phyloP scores from a whole-genome alignment of 2,888 invertebrate species.

The Gonocerus acuteangulatus region DNA sequence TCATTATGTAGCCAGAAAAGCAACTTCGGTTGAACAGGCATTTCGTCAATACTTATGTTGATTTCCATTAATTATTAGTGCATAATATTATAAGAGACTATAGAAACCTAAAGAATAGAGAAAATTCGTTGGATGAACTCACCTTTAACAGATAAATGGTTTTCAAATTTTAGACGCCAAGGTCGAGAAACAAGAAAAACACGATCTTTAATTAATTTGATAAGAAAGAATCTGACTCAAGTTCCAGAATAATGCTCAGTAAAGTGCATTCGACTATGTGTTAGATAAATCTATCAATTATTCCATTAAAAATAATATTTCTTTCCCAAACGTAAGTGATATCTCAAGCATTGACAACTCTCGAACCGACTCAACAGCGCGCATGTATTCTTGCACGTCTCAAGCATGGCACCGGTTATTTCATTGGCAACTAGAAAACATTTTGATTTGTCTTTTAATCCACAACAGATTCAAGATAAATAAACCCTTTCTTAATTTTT shows the following conservation, averaged over 20 bases:
- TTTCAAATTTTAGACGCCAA: conserved; percentile 28
- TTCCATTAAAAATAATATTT: background rate
- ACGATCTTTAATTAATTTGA: background rate
- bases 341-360: conserved; percentile 31
- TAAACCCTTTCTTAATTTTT: background rate
- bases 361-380: conserved; percentile 26
- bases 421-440: background rate
- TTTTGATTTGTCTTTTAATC: background rate
- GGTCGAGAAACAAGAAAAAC: conserved; percentile 19
- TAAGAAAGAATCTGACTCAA: background rate
- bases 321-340: conserved; percentile 4
- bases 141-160: conserved; percentile 17
- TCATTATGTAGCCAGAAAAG: conserved; percentile 1
- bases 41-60: background rate
- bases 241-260: background rate
- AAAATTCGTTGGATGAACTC: background rate
- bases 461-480: too few relatives aligned
- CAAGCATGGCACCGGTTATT: conserved; percentile 4
- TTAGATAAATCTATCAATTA: conserved; percentile 3
- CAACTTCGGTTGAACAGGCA: background rate
- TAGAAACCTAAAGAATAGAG: background rate
- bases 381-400: conserved; percentile 15
- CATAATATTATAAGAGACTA: background rate
- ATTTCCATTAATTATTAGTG: background rate
- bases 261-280: background rate